These are phyloP conservation scores for Branchinecta sandiegonensis DNA, from an alignment of 2,888 invertebrate genomes.

Conservation along the genomic window DNA sequence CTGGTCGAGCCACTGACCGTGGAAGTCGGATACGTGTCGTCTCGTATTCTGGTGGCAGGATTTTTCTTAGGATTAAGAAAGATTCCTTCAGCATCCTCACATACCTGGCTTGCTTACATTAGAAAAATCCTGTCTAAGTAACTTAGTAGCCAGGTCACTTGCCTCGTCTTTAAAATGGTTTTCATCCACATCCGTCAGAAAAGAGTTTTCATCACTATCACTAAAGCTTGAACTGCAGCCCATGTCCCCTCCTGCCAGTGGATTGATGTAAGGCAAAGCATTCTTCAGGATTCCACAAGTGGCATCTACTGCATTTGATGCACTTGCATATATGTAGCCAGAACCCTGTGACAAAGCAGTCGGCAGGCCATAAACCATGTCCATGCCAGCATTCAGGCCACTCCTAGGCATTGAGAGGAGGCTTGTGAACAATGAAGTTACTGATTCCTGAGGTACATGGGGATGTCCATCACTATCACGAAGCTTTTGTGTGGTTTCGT, in stretches of 20 bases:
- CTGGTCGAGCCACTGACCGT: no score
- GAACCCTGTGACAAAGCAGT: neutral
- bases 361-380: neutral
- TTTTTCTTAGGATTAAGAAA: no score
- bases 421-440: neutral
- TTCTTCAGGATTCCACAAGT: conserved; percentile 7
- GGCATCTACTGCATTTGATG: neutral
- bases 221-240: neutral
- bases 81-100: no score
- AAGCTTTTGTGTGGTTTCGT: no score
- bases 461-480: no score
- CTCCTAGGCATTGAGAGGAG: neutral
- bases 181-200: neutral
- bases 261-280: neutral
- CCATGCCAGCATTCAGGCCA: neutral
- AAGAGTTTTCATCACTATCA: conserved; percentile 6
- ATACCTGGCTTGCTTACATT: no score
- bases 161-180: neutral
- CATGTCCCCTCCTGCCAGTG: neutral
- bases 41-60: no score
- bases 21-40: no score
- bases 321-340: neutral
- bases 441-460: neutral
- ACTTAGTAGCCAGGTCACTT: no score
- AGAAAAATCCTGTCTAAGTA: no score